These are phyloP conservation scores for Petaurus breviceps DNA, from an alignment of 2,113 vertebrate species.

Conservation along the genomic window DNA sequence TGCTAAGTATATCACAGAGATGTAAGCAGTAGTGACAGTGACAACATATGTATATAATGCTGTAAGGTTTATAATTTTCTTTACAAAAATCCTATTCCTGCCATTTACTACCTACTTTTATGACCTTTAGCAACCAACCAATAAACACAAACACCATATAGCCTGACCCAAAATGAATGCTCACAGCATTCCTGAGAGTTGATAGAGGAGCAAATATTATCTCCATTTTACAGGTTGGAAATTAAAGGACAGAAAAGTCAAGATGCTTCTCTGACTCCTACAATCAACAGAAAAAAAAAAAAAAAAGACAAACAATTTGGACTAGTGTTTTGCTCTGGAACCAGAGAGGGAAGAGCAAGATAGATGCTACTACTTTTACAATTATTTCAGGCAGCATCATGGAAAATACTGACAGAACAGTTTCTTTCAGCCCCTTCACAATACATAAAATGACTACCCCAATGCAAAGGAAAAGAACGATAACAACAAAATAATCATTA, in stretches of 20 bases:
- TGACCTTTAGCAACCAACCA: not conserved
- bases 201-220: not conserved
- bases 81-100: not conserved
- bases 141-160: not conserved
- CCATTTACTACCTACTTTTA: not conserved
- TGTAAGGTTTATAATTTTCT: not conserved
- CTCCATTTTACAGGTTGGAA: conserved; percentile 46
- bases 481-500: not conserved
- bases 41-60: not conserved
- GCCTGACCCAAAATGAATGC: not conserved
- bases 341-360: not conserved
- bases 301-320: conserved; percentile 1
- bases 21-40: not conserved
- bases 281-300: not conserved
- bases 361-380: not conserved
- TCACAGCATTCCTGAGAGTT: not conserved
- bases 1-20: not conserved
- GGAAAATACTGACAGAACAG: not conserved
- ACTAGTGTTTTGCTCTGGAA: not conserved
- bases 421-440: not conserved
- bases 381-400: not conserved
- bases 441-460: too few species aligned
- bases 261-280: not conserved
- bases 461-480: not conserved
- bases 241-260: conserved; percentile 19